A percentile compares a stretch with the other conserved stretches of the same genome.
Conservation (phyloP, 1,140 invertebrate species). For the Drosophila subpulchrella region DNA sequence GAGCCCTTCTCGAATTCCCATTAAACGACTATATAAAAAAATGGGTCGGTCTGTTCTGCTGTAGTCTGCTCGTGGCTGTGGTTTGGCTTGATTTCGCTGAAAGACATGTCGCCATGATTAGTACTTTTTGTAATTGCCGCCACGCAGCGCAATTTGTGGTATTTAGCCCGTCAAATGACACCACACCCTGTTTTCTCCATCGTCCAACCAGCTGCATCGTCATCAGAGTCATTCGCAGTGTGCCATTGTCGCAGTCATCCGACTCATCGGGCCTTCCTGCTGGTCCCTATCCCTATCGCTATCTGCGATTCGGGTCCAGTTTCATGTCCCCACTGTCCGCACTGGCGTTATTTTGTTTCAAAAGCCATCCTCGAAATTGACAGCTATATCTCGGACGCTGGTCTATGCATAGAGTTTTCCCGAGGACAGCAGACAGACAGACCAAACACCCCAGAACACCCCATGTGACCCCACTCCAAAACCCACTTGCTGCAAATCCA, state of each 20-base stretch:
- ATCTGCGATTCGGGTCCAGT: slow-evolving; percentile 4
- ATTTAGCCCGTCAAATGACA: slow-evolving; percentile 75
- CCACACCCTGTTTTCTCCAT: slow-evolving; percentile 21
- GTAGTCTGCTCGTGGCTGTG: slow-evolving; percentile 39
- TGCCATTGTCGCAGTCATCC: slow-evolving; percentile 41
- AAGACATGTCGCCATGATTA: slow-evolving; percentile 68
- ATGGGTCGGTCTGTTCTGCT: slow-evolving; percentile 24
- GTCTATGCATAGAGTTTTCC: slow-evolving; percentile 39
- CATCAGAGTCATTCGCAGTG: slow-evolving; percentile 32
- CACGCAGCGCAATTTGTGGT: slow-evolving; percentile 76
- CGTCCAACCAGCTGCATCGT: slow-evolving; percentile 26
- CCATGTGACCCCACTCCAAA: not conserved
- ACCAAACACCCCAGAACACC: slow-evolving; percentile 4
- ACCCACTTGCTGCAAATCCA: slow-evolving; percentile 21
- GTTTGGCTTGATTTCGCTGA: slow-evolving; percentile 58
- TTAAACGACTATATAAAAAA: slow-evolving; percentile 10
- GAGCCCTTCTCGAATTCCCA: not conserved
- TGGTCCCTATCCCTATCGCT: not conserved
- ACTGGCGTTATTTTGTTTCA: slow-evolving; percentile 70
- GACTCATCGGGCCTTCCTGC: slow-evolving; percentile 28
- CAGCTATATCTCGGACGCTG: slow-evolving; percentile 49
- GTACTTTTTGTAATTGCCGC: slow-evolving; percentile 78
- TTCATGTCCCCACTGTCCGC: slow-evolving; percentile 14
- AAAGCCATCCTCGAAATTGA: slow-evolving; percentile 73
- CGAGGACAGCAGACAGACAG: not conserved